Base-by-base conservation (phyloP, 2,888 invertebrate genomes). In the Slavum lentiscoides region DNA sequence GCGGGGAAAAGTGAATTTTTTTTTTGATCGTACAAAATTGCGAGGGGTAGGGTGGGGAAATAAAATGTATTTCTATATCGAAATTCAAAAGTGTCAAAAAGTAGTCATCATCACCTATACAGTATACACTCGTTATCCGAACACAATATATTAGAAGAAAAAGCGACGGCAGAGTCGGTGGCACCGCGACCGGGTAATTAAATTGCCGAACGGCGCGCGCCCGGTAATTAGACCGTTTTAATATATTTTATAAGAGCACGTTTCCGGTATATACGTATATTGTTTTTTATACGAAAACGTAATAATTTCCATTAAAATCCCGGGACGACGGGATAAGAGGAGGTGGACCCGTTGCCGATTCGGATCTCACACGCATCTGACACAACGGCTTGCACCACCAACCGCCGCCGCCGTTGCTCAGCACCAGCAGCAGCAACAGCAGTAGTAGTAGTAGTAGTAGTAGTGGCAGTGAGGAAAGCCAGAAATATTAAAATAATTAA, bases 401-500 rank as follows among this genome's bases (percentile, higher is more conserved):
- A 23, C 39, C n/a, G n/a, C n/a, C n/a, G n/a, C 73, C 62, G 61
- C 13, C 30, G 30, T 30, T 30, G 30, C 30, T 30, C 30, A 30
- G n/a, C n/a, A n/a, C n/a, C n/a, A n/a, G n/a, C n/a, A n/a, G n/a
- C n/a, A n/a, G n/a, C n/a, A n/a, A n/a, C n/a, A n/a, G n/a, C n/a
- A n/a, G 30, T 30, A 2, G 30, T 30, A 61, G 59, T 6, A 30
- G 43, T 59, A 17, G 13, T 19, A 13, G 39, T 17, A 43, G 5
- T 9, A 21, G 43, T 49, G 49, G 43, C 19, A 61, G 17, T 61
- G 53, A 39, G 37, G 64, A 66, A 66, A 66, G 64, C 5, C 53
- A 74, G 55, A 74, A 74, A 74, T 74, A 74, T 55, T 74, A 74
- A 74, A 74, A 74, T 74, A 74, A 74, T 74, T 74, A 74, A 74